phyloP scores from a whole-genome alignment of 1,140 invertebrate species.

The Orchestia grillus region DNA sequence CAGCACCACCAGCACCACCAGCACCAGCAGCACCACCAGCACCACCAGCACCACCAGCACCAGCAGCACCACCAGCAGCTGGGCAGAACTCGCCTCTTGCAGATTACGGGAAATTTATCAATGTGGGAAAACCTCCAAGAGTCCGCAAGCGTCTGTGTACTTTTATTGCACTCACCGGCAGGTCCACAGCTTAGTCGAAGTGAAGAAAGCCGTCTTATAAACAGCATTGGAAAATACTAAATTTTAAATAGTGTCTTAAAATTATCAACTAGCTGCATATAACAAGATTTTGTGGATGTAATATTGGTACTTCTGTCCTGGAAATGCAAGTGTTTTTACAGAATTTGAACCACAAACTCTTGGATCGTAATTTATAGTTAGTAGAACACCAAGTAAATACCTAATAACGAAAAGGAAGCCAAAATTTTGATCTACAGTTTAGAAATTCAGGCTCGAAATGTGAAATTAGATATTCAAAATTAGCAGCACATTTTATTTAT shows the following conservation, averaged over 20 bases:
- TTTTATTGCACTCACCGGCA: neutral
- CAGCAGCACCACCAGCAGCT: neutral
- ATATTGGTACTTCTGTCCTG: neutral
- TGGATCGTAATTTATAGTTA: neutral
- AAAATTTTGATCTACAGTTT: neutral
- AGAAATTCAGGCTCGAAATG: neutral
- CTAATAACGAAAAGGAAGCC: neutral
- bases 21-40: neutral
- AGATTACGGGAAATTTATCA: neutral
- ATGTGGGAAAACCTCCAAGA: neutral
- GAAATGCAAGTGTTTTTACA: neutral
- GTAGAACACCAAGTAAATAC: neutral
- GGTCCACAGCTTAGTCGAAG: neutral
- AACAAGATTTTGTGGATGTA: neutral
- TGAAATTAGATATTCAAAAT: neutral
- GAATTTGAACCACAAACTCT: neutral
- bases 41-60: neutral
- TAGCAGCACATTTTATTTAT: no score
- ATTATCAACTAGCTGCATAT: neutral
- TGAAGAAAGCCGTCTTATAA: neutral
- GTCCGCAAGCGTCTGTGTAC: neutral
- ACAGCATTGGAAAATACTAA: neutral
- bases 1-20: neutral
- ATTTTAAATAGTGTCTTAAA: neutral
- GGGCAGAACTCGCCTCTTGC: neutral